Evolutionary conservation across 2,888 invertebrate genomes (phyloP).

Genomic region (Mantis religiosa): DNA sequence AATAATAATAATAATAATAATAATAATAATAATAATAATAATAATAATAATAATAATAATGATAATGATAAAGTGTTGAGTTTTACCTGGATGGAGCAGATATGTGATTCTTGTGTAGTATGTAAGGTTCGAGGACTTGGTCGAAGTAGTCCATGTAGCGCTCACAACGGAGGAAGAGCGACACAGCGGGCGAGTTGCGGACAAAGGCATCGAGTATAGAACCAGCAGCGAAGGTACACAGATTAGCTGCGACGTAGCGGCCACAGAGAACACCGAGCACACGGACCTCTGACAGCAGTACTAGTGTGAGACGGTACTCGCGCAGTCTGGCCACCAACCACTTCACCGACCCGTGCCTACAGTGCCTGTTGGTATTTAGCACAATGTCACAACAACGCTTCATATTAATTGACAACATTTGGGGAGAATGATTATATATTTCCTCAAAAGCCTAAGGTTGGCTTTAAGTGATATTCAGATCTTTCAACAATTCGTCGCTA

Average conservation of each 20-base stretch:
- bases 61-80: no score
- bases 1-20: no score
- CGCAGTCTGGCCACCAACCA: neutral
- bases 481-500: no score
- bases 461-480: no score
- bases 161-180: neutral
- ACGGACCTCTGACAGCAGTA: neutral
- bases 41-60: no score
- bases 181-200: neutral
- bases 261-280: neutral
- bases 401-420: no score
- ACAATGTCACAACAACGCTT: no score
- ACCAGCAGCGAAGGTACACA: neutral
- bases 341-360: neutral
- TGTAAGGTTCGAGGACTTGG: neutral
- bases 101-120: neutral
- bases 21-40: no score
- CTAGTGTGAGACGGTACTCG: neutral
- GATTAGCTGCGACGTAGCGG: neutral
- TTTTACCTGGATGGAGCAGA: neutral
- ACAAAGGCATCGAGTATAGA: neutral
- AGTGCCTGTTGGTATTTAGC: no score
- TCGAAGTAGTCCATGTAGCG: neutral
- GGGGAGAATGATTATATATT: no score
- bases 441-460: no score